Evolutionary conservation across 2,113 vertebrate species (phyloP).

Genomic region (Pygathrix nemaeus): DNA sequence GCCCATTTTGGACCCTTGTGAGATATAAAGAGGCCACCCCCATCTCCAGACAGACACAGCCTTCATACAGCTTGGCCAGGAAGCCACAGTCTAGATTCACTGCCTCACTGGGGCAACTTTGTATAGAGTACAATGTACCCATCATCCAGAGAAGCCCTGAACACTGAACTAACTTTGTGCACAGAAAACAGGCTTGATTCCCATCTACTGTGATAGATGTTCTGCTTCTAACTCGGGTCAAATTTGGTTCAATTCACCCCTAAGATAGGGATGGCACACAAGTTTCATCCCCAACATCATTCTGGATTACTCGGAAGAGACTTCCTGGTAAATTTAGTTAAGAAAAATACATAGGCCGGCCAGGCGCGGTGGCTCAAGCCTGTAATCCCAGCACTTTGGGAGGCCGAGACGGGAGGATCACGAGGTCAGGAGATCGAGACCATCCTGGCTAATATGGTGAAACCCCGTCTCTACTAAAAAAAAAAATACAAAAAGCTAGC

Average conservation of each 20-base stretch:
- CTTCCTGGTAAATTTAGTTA: neutral
- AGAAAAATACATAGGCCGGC: neutral
- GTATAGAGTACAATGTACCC: accelerated
- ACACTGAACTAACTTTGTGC: neutral
- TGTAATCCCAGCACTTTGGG: too few species aligned
- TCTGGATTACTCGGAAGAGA: neutral
- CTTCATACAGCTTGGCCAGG: neutral
- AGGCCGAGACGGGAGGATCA: too few species aligned
- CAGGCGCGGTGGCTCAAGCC: too few species aligned
- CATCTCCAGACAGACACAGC: neutral
- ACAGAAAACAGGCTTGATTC: neutral
- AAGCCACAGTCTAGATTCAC: neutral
- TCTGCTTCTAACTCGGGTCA: neutral
- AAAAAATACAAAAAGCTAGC: too few species aligned
- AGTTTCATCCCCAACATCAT: neutral
- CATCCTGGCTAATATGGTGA: too few species aligned
- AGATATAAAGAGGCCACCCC: neutral
- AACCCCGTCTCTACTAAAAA: too few species aligned
- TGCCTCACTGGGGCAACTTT: neutral
- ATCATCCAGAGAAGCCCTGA: neutral
- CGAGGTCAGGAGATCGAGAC: too few species aligned
- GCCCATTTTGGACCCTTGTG: neutral
- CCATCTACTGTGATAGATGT: neutral
- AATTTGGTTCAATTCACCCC: neutral
- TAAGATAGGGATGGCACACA: neutral